Base-by-base conservation (phyloP, 1,140 invertebrate genomes). In the Antheraea pernyi region DNA sequence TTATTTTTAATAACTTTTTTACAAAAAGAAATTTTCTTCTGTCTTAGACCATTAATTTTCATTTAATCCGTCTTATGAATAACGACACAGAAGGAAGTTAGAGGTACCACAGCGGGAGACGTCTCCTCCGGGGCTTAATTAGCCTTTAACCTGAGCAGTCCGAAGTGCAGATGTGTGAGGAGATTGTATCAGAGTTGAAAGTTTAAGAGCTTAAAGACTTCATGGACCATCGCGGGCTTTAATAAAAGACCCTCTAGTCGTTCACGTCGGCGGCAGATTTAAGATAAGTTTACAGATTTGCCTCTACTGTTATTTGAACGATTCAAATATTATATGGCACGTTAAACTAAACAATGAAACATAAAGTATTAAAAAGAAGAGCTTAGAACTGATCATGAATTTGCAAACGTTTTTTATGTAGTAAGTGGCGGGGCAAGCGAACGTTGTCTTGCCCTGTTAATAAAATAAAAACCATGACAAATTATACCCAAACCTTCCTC, bases 91-190 rank as follows among this genome's bases (percentile, higher is more conserved):
- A 68, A 73, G 60, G 75, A 79, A 85, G 86, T 86, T 85, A 81
- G 73, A 75, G 74, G 68, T 73, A 68, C 74, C 75, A 70, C 60
- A 67, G 64, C 69, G 36, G 71, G 82, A 79, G 79, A 80, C 74
- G 80, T 71, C 74, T 84, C 81, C 78, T 77, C 77, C 71, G 72
- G 71, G 74, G 79, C 78, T 88, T 88, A 88, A 90, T 90, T 88
- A 86, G 82, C 81, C 78, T 83, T 85, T 84, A 88, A 76, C 76
- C 60, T 53, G 46, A 53, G 46, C 46, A 53, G 46, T 53, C 46
- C 46, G 46, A 53, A 13, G 46, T 53, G 16, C 46, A 16, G 46
- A 53, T 53, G 46, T 16, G 46, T 53, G 16, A n/a, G 11, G 46
- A 53, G 46, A 53, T 53, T 53, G 46, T 53, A 53, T 53, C 46